A percentile compares a stretch with the other conserved stretches of the same genome.
These are phyloP conservation scores for Carcina quercana DNA, from an alignment of 2,888 invertebrate genomes.

Conservation along the genomic window DNA sequence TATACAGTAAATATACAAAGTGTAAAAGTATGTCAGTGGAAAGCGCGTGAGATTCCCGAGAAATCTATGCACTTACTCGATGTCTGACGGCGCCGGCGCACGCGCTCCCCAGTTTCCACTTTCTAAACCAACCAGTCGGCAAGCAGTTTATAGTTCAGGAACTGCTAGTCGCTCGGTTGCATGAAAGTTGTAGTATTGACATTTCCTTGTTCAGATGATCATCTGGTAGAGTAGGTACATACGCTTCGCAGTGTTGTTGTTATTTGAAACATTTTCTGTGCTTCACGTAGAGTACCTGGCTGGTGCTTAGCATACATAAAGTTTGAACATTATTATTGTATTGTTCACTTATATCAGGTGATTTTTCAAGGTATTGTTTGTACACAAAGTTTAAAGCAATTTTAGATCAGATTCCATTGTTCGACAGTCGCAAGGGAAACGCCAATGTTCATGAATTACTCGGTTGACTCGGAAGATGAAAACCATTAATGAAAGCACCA, in stretches of 20 bases:
- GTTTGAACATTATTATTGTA: too few species aligned
- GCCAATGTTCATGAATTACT: conserved; percentile 43
- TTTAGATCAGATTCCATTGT: too few species aligned
- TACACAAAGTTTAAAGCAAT: too few species aligned
- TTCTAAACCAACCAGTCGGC: conserved; percentile 62
- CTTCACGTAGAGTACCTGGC: too few species aligned
- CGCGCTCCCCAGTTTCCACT: conserved; percentile 61
- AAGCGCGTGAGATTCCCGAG: conserved; percentile 72
- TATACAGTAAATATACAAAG: conserved; percentile 9
- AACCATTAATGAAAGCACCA: conserved; percentile 39
- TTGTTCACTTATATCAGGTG: too few species aligned
- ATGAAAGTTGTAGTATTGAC: conserved; percentile 59
- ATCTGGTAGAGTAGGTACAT: too few species aligned
- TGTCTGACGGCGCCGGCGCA: conserved; percentile 29
- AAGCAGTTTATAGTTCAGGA: conserved; percentile 63
- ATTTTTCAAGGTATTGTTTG: too few species aligned
- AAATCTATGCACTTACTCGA: conserved; percentile 61
- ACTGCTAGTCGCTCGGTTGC: conserved; percentile 39
- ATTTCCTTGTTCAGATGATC: conserved; percentile 43
- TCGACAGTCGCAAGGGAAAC: too few species aligned
- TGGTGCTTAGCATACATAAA: too few species aligned
- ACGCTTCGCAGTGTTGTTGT: too few species aligned
- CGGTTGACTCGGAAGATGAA: conserved; percentile 49
- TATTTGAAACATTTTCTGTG: too few species aligned
- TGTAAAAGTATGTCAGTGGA: conserved; percentile 68